Conservation (phyloP, 2,888 invertebrate species). For the Chrysopilus asiliformis region DNA sequence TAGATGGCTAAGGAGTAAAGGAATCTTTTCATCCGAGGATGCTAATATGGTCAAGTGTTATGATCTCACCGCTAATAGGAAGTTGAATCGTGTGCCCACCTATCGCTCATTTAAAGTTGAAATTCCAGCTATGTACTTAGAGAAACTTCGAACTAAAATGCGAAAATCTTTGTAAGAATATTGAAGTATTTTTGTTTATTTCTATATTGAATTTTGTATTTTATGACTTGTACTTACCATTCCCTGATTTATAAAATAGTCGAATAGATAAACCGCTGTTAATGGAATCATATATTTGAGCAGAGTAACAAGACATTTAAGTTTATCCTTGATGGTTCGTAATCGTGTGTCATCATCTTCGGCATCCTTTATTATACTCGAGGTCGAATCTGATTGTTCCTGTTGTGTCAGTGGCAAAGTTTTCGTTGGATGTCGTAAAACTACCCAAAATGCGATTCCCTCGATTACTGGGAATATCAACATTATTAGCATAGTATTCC, state of each 20-base stretch:
- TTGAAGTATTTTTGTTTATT: constrained; percentile 1
- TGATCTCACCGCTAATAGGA: no score
- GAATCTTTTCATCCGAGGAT: no score
- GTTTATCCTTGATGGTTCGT: constrained; percentile 26
- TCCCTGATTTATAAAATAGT: constrained; percentile 82
- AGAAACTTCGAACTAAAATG: constrained; percentile 56
- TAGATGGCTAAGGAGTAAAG: no score
- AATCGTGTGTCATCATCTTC: no score
- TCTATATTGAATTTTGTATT: constrained; percentile 4
- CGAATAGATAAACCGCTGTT: constrained; percentile 63
- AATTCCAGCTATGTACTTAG: no score
- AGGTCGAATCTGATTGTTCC: constrained; percentile 13
- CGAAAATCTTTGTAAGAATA: constrained; percentile 14
- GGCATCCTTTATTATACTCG: background rate
- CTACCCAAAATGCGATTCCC: constrained; percentile 42
- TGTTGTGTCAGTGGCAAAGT: no score
- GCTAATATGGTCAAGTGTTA: no score
- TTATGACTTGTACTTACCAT: constrained; percentile 41
- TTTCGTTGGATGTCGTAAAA: constrained; percentile 35
- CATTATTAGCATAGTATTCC: constrained; percentile 55
- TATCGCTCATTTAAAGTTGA: no score
- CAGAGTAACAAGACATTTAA: no score
- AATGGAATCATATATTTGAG: constrained; percentile 65
- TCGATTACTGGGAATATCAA: constrained; percentile 52
- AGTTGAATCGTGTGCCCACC: no score